Percentiles rank a stretch among this genome's conserved stretches.
phyloP scores from a whole-genome alignment of 2,888 invertebrate genomes.

The Meandrusa payeni region DNA sequence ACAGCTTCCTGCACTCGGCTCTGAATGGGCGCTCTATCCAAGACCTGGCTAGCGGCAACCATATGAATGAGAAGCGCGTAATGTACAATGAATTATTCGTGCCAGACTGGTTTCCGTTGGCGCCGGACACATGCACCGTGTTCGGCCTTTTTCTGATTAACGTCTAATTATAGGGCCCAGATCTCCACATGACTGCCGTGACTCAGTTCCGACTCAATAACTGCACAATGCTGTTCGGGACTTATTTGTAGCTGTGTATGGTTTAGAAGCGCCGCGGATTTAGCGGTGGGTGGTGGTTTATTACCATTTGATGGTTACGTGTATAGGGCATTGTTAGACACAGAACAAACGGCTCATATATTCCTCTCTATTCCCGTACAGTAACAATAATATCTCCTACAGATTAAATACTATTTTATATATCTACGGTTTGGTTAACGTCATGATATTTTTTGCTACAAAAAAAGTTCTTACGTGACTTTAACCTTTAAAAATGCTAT shows the following conservation, averaged over 20 bases:
- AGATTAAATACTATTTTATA: no score
- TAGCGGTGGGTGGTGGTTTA: constrained; percentile 38
- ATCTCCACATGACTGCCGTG: constrained; percentile 66
- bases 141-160: constrained; percentile 74
- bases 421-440: no score
- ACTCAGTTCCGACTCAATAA: constrained; percentile 59
- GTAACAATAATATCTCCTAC: no score
- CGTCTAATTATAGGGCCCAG: constrained; percentile 74
- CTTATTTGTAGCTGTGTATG: constrained; percentile 46
- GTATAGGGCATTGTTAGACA: constrained; percentile 17
- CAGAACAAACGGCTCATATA: constrained; percentile 1
- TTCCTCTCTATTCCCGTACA: no score
- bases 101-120: constrained; percentile 71
- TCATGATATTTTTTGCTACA: no score
- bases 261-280: constrained; percentile 41
- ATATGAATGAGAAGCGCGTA: constrained; percentile 63
- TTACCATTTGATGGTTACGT: constrained; percentile 23
- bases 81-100: constrained; percentile 68
- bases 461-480: no score
- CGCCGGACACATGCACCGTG: constrained; percentile 63
- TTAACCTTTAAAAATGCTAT: no score
- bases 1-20: constrained; percentile 62
- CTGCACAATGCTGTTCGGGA: constrained; percentile 51
- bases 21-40: constrained; percentile 48
- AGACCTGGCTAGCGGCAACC: constrained; percentile 45